These are phyloP conservation scores for Alsophila aescularia DNA, from an alignment of 2,888 invertebrate genomes.

Conservation along the genomic window DNA sequence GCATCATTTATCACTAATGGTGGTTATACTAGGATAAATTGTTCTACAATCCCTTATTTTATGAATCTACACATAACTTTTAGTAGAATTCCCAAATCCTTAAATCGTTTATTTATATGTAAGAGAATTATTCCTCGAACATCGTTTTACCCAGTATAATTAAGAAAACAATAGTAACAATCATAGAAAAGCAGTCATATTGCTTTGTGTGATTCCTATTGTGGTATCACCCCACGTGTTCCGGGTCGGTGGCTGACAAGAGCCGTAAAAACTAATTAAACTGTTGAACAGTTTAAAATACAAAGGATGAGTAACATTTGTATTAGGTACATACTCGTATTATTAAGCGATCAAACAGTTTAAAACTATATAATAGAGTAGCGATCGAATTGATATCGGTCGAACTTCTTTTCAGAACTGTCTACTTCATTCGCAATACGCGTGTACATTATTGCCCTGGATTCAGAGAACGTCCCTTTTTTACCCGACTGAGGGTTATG, in stretches of 20 bases:
- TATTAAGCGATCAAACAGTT: conserved; percentile 1
- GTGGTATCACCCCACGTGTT: conserved; percentile 34
- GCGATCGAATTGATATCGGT: too few species aligned
- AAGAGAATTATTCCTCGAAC: neutral
- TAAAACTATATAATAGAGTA: neutral
- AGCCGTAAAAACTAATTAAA: conserved; percentile 58
- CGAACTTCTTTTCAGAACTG: too few species aligned
- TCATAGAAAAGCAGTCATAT: conserved; percentile 3
- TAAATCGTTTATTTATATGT: neutral
- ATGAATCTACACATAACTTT: too few species aligned
- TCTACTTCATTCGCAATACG: too few species aligned
- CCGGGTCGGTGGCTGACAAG: conserved; percentile 29
- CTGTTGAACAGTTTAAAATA: conserved; percentile 31
- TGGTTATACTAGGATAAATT: too few species aligned
- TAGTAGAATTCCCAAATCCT: too few species aligned
- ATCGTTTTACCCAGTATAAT: conserved; percentile 1
- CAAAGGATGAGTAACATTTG: conserved; percentile 46
- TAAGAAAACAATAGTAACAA: conserved; percentile 15
- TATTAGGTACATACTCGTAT: conserved; percentile 28
- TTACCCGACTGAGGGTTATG: too few species aligned
- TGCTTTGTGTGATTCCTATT: conserved; percentile 26
- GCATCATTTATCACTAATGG: too few species aligned
- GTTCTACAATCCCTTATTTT: too few species aligned
- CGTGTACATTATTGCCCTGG: too few species aligned
- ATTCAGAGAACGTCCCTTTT: too few species aligned